Evolutionary conservation across 2,113 vertebrate species (phyloP), one percentile per base, ranked within the genome.

Genomic region (Scopus umbretta): DNA sequence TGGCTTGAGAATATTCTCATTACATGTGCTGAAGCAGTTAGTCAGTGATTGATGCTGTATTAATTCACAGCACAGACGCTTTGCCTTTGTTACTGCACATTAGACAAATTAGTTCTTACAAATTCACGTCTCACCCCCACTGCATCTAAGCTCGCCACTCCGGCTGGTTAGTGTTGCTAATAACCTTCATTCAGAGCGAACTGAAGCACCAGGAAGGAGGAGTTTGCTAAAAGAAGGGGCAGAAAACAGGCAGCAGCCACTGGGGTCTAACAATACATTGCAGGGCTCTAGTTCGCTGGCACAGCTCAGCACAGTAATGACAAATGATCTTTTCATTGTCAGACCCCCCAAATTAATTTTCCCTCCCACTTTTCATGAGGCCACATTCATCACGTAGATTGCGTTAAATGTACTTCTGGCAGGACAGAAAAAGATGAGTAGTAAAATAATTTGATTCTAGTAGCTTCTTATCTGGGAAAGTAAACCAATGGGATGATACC

Each of bases 51-150:
- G 98, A 99, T 99, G 98, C 87, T 79, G 27, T 96, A 91, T 99
- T 98, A 98, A 98, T 97, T 95, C 94, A 92, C 50, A 45, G 93
- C 86, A 81, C 92, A 98, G 97, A 96, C 89, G 17, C 82, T 91
- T 97, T 97, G 97, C 97, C 97, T 98, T 98, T 98, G 98, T 98
- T 98, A 96, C 96, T 15, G 66, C 97, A 97, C 98, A 98, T 99
- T 98, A 99, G 97, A 98, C 97, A 99, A 98, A 99, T 99, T 98
- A 98, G 98, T 96, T 90, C 97, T 98, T 98, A 98, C 95, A 97
- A 97, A 98, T 98, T 98, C 96, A 66, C 21, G 10, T 90, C 74
- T 95, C 91, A 53, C 94, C 92, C 62, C 87, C 85, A 76, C 62
- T 53, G 43, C 90, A 87, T 73, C 96, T 88, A 94, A 38, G 83